Evolutionary conservation across 2,797 vertebrate genomes (phyloP).

Genomic region (Crossoptilon crossoptilon): DNA sequence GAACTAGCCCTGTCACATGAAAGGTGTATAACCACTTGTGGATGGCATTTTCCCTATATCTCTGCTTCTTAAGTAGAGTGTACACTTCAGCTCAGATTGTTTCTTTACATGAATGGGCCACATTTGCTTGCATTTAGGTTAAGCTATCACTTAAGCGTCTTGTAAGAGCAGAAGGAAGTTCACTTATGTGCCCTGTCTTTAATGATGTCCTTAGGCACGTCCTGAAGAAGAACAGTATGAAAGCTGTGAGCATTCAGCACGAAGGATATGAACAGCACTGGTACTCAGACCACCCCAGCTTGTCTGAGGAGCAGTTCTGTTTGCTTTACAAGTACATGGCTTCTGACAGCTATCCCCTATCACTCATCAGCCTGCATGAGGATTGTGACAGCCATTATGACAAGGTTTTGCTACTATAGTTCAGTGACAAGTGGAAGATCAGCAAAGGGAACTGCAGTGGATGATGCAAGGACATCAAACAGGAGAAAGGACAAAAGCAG

Average conservation of each 20-base stretch:
- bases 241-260: fast-evolving
- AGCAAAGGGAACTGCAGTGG: neutral
- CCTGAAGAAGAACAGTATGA: neutral
- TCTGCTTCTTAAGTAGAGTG: neutral
- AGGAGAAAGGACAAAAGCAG: neutral
- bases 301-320: neutral
- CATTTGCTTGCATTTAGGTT: no score
- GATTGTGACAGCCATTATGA: neutral
- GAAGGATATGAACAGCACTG: fast-evolving
- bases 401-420: neutral
- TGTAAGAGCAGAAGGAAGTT: neutral
- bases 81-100: neutral
- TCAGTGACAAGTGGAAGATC: neutral
- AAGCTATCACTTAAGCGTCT: neutral
- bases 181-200: neutral
- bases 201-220: neutral
- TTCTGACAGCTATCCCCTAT: neutral
- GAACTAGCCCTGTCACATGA: neutral
- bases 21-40: neutral
- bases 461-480: neutral
- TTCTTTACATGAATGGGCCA: neutral
- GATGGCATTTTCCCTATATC: no score
- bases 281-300: neutral
- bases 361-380: fast-evolving
- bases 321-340: neutral